These are phyloP conservation scores for Lepilemur septentrionalis DNA, from an alignment of 2,797 vertebrate genomes.

Conservation along the genomic window DNA sequence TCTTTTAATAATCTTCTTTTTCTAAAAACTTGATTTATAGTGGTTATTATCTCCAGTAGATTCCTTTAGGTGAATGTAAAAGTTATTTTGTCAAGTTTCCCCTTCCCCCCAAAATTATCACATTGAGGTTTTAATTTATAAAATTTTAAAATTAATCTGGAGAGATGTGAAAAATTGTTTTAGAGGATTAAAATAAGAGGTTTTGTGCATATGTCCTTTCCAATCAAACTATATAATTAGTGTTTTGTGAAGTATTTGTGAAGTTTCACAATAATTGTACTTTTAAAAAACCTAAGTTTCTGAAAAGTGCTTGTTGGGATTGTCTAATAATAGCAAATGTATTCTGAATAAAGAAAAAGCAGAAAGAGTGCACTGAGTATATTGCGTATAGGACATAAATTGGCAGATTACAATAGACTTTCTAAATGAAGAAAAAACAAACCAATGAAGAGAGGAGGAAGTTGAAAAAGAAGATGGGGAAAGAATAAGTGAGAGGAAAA, in stretches of 20 bases:
- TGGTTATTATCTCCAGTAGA: neutral
- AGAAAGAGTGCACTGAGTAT: neutral
- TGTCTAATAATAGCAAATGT: neutral
- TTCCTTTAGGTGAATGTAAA: neutral
- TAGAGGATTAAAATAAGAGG: neutral
- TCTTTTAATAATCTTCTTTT: neutral
- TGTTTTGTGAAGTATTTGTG: constrained; percentile 29
- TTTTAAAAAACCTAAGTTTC: neutral
- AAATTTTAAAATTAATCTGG: constrained; percentile 17
- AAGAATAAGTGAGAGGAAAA: constrained; percentile 18
- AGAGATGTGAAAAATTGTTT: neutral
- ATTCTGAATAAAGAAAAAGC: constrained; percentile 21
- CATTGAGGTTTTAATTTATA: constrained; percentile 19
- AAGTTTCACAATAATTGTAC: neutral
- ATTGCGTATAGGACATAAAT: neutral
- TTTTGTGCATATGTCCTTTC: constrained; percentile 15
- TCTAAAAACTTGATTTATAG: neutral
- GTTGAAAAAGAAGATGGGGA: neutral
- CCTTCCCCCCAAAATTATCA: neutral
- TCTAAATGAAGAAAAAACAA: neutral
- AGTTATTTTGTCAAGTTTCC: neutral
- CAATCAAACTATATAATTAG: neutral
- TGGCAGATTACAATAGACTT: neutral
- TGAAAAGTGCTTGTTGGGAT: neutral
- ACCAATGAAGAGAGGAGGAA: neutral